A percentile compares a stretch with the other conserved stretches of the same genome.
Conservation (phyloP, 2,797 vertebrate species). For the Leontocebus nigricollis region DNA sequence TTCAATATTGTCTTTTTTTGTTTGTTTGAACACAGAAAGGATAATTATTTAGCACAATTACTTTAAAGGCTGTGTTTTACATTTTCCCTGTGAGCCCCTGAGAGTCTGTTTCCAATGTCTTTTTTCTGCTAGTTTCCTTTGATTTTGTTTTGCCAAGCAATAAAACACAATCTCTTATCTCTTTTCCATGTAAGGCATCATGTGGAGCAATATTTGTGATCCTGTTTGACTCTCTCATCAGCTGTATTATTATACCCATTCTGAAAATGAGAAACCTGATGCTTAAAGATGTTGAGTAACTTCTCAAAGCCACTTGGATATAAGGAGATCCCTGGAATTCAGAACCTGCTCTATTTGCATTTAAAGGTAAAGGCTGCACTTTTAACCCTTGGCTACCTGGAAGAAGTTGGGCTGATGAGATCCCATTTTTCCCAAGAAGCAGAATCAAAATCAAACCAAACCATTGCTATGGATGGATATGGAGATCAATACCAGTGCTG, state of each 20-base stretch:
- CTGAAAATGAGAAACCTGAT: not conserved
- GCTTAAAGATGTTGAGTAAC: not conserved
- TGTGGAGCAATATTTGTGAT: no score
- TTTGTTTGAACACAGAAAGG: not conserved
- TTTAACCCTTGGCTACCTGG: not conserved
- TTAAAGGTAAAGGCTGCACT: not conserved
- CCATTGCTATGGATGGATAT: no score
- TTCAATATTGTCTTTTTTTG: not conserved
- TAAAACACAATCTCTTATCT: not conserved
- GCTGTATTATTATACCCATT: not conserved
- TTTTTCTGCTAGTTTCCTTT: not conserved
- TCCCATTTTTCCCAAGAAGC: not conserved
- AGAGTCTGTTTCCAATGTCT: not conserved
- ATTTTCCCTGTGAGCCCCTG: not conserved
- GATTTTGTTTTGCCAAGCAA: not conserved
- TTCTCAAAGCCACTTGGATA: not conserved
- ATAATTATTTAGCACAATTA: not conserved
- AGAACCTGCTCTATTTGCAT: not conserved
- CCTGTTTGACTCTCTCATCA: not conserved
- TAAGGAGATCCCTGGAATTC: not conserved
- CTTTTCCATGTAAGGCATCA: not conserved
- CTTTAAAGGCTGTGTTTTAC: not conserved
- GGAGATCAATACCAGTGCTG: no score
- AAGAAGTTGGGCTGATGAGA: not conserved
- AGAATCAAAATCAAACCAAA: not conserved